Base-by-base conservation (phyloP, 2,113 vertebrate genomes). In the Scytalopus superciliaris region DNA sequence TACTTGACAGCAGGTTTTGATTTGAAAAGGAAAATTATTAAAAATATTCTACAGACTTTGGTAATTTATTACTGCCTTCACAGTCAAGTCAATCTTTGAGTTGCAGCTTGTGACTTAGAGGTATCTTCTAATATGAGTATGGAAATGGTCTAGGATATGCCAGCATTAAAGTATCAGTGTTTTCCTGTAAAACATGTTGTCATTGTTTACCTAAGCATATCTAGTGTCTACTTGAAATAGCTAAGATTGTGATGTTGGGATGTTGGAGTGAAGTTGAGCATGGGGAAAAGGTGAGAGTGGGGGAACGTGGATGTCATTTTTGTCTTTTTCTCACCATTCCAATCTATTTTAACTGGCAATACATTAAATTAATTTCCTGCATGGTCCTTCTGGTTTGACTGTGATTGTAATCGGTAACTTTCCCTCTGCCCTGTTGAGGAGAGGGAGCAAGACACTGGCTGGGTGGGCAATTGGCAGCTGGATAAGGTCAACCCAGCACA, bases 281-380 rank as follows among this genome's bases (percentile, higher is more conserved):
- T 35, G 25, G 4, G 33, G 57, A 67, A 50, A 82, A 56, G 0
- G 0, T 45, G 37, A 35, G 9, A 44, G 7, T 31, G 6, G 6
- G 33, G 14, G 6, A 63, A 62, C 27, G 9, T 52, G 35, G 35
- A 5, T 56, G 31, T 50, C 40, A 28, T 35, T 73, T 83, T 39
- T 33, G 15, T 5, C 30, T 31, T 80, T 49, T 44, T 37, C 16
- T 59, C 22, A 24, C 33, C 4, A n/a, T 67, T 23, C 9, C 18
- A 30, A 52, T 47, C 22, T 56, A 16, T 55, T 80, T 93, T 74
- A 47, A 27, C 22, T 66, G 30, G 2, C 19, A 76, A 21, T 42
- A 15, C 8, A 3, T 59, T 73, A 28, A 28, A 19, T 74, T 44
- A 16, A 5, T 57, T 47, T 49, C 12, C 30, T 27, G 17, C 19